These are phyloP conservation scores for Oxyruncus cristatus DNA, from an alignment of 2,113 vertebrate species.

Conservation along the genomic window DNA sequence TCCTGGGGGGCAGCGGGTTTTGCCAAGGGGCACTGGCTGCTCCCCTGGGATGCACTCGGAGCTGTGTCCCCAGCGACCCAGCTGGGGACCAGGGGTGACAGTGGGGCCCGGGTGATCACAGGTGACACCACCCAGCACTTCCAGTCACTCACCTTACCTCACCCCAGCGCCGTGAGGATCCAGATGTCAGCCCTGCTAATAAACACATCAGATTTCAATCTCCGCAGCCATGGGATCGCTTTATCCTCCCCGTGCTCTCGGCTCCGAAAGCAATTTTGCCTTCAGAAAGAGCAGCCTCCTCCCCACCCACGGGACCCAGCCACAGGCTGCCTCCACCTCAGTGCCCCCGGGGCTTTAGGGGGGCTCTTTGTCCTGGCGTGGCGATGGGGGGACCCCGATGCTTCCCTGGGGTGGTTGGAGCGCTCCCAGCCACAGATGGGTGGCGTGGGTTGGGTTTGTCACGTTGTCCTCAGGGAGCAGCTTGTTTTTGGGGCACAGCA, in stretches of 20 bases:
- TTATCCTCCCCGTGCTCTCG: constrained; percentile 16
- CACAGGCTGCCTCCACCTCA: neutral
- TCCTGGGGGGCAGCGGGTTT: rapidly evolving
- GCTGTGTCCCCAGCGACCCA: rapidly evolving
- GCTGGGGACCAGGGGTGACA: neutral
- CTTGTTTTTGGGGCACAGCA: neutral
- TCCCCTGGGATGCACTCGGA: rapidly evolving
- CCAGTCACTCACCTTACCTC: constrained; percentile 31
- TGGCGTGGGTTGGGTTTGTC: neutral
- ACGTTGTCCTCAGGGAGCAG: neutral
- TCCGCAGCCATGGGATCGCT: constrained; percentile 34
- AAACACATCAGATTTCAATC: constrained; percentile 64
- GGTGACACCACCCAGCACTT: neutral
- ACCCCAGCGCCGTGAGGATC: constrained; percentile 40
- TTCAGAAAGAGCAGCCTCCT: neutral
- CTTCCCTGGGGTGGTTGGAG: neutral
- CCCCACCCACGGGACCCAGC: rapidly evolving
- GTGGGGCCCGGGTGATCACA: rapidly evolving
- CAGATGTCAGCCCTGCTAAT: constrained; percentile 52
- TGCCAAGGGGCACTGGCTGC: rapidly evolving
- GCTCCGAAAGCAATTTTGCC: constrained; percentile 35
- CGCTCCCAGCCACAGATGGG: rapidly evolving
- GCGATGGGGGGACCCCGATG: neutral
- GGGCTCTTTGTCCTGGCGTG: neutral
- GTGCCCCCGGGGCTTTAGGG: neutral